Evolutionary conservation across 2,113 vertebrate species (phyloP).

Genomic region (Tachysurus fulvidraco): DNA sequence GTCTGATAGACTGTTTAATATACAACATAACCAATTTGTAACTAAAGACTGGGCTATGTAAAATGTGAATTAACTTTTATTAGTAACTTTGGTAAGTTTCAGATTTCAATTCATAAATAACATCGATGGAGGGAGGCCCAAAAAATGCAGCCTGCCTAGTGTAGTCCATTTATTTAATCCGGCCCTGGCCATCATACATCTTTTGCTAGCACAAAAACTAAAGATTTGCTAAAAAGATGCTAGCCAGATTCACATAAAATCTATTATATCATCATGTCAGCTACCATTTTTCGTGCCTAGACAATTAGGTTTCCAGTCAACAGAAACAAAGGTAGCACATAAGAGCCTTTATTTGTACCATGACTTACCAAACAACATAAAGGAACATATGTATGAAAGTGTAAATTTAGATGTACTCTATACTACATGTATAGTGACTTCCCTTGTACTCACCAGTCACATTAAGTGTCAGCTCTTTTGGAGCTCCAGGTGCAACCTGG

Average conservation of each 20-base stretch:
- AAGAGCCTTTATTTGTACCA: no score
- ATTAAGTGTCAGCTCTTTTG: constrained; percentile 65
- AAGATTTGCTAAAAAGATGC: no score
- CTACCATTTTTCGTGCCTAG: background rate
- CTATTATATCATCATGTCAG: background rate
- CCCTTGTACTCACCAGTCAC: constrained; percentile 73
- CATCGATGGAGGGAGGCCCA: no score
- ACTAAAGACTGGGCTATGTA: no score
- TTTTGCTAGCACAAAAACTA: background rate
- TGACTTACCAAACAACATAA: background rate
- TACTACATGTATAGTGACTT: background rate
- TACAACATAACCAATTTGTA: no score
- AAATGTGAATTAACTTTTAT: no score
- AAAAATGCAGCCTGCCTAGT: no score
- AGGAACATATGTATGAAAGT: background rate
- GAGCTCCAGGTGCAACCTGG: constrained; percentile 64
- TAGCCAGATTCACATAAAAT: background rate
- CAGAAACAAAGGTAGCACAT: background rate
- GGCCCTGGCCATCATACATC: background rate
- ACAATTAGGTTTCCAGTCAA: background rate
- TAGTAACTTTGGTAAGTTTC: no score
- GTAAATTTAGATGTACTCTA: background rate
- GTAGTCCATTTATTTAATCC: no score
- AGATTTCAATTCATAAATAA: no score
- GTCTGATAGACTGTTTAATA: no score